phyloP scores from a whole-genome alignment of 1,140 invertebrate genomes.

The Papilio dardanus region DNA sequence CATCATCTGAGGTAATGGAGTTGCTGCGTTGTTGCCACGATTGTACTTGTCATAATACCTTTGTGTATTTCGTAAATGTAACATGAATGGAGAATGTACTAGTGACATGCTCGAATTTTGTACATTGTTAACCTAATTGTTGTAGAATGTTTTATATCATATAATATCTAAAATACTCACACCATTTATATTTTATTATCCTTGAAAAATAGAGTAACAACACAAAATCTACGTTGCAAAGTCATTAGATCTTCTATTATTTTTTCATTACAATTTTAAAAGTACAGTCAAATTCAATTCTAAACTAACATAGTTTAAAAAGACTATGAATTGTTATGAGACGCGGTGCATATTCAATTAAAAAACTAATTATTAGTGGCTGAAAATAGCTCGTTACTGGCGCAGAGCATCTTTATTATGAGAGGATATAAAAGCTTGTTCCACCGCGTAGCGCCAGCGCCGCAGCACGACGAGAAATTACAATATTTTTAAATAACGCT shows the following conservation, averaged over 20 bases:
- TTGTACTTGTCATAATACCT: background rate
- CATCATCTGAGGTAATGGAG: background rate
- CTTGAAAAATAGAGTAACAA: too few species aligned
- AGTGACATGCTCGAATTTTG: background rate
- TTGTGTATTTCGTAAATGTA: background rate
- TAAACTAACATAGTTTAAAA: background rate
- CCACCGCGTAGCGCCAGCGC: background rate
- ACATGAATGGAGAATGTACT: background rate
- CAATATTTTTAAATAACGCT: background rate
- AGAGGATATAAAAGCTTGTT: constrained; percentile 12
- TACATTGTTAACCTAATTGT: background rate
- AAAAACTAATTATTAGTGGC: constrained; percentile 6
- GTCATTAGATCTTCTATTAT: too few species aligned
- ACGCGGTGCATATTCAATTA: constrained; percentile 16
- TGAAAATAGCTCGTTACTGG: background rate
- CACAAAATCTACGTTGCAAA: too few species aligned
- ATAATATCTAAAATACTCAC: too few species aligned
- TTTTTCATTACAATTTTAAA: background rate
- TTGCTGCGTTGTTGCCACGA: background rate
- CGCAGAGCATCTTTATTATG: constrained; percentile 20
- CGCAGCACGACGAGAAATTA: background rate
- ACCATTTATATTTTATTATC: too few species aligned
- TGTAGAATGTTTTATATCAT: too few species aligned
- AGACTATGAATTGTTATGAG: background rate
- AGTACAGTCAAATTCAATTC: background rate